A percentile compares a stretch with the other conserved stretches of the same genome.
Conservation (phyloP, 2,113 vertebrate species). For the Arenaria interpres region DNA sequence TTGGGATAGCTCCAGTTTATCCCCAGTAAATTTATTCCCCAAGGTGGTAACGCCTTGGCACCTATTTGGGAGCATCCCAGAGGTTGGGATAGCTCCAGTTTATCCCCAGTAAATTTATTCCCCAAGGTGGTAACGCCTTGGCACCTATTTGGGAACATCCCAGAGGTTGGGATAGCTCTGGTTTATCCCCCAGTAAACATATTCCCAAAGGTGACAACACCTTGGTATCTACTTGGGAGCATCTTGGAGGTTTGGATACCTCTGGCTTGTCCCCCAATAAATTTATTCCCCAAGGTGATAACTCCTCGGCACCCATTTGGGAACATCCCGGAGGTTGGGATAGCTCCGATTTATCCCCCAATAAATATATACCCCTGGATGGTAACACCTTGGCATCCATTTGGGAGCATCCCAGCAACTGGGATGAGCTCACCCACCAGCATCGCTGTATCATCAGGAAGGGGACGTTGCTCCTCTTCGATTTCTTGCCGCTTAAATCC, state of each 20-base stretch:
- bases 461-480: fast-evolving
- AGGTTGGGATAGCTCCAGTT: neutral
- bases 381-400: too few species aligned
- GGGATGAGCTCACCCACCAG: neutral
- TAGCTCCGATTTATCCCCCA: neutral
- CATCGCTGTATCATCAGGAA: fast-evolving
- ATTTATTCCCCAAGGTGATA: neutral
- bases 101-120: neutral
- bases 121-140: neutral
- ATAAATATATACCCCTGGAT: neutral
- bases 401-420: neutral
- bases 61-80: neutral
- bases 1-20: neutral
- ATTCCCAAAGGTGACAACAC: neutral
- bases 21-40: too few species aligned
- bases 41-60: too few species aligned
- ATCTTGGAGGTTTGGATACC: neutral
- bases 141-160: neutral
- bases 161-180: neutral
- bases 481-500: neutral
- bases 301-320: neutral
- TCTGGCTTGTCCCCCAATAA: neutral
- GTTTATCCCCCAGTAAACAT: neutral
- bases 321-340: neutral
- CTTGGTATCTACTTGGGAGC: neutral